These are phyloP conservation scores for Loxodonta africana DNA, from an alignment of 2,113 vertebrate species.

Conservation along the genomic window DNA sequence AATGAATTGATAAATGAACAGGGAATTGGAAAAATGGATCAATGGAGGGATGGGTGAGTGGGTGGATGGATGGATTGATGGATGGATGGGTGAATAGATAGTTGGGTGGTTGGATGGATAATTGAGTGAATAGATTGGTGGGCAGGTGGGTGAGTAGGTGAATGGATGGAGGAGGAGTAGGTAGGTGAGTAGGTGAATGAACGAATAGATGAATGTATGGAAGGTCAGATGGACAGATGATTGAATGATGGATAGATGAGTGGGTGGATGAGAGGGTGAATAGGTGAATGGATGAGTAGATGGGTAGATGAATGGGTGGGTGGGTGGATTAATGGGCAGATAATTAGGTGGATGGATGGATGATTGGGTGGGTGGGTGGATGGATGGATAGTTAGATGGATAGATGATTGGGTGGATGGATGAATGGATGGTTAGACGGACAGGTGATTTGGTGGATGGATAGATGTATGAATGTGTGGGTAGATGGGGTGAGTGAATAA, in stretches of 20 bases:
- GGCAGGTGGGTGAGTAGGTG: background rate
- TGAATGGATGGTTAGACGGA: too few relatives aligned
- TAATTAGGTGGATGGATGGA: background rate
- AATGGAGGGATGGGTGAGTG: background rate
- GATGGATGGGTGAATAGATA: too few relatives aligned
- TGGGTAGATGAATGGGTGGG: background rate
- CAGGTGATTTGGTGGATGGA: background rate
- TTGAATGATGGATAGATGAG: background rate
- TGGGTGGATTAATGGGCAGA: too few relatives aligned
- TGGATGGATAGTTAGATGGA: too few relatives aligned
- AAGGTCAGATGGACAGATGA: too few relatives aligned
- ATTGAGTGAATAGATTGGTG: background rate
- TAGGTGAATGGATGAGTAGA: background rate
- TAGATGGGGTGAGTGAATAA: background rate
- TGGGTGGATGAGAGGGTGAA: too few relatives aligned
- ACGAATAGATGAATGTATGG: background rate
- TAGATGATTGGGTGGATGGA: background rate
- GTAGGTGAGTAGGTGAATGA: background rate
- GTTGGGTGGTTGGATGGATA: too few relatives aligned
- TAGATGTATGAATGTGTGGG: too few relatives aligned
- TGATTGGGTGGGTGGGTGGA: background rate
- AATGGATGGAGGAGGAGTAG: background rate
- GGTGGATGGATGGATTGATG: background rate
- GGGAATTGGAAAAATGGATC: background rate
- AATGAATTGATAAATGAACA: background rate